Evolutionary conservation across 2,888 invertebrate genomes (phyloP).

Genomic region (Hirudinaria manillensis): DNA sequence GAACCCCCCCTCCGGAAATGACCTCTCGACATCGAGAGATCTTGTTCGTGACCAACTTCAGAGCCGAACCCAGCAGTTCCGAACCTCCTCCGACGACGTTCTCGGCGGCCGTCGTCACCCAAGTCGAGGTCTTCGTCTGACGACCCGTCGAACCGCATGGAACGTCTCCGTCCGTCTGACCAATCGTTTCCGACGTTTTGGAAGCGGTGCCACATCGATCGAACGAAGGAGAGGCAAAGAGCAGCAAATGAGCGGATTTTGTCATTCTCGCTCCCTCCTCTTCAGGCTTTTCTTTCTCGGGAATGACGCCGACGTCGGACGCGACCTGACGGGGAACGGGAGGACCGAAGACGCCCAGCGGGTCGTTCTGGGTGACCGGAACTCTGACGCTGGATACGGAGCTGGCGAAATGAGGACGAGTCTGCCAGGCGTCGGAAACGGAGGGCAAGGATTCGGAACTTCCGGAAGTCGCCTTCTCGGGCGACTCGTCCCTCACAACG

Average conservation of each 20-base stretch:
- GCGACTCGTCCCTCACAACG: not conserved
- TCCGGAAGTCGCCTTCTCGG: not conserved
- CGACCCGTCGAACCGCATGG: not conserved
- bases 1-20: not conserved
- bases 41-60: slow-evolving; percentile 20
- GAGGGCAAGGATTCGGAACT: not conserved
- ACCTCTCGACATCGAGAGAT: slow-evolving; percentile 5
- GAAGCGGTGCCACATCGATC: not conserved
- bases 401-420: no score
- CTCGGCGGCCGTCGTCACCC: slow-evolving; percentile 15
- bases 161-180: not conserved
- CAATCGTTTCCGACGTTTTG: not conserved
- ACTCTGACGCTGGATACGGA: slow-evolving; percentile 47
- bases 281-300: not conserved
- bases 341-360: slow-evolving; percentile 62
- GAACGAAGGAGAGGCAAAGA: not conserved
- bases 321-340: not conserved
- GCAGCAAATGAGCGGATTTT: not conserved
- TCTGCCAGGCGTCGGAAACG: not conserved
- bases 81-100: not conserved
- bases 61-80: slow-evolving; percentile 23
- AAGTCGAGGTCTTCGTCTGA: not conserved
- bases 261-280: not conserved
- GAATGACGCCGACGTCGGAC: not conserved
- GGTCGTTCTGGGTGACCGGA: slow-evolving; percentile 84